These are phyloP conservation scores for Ascaphus truei DNA, from an alignment of 2,113 vertebrate species.

Conservation along the genomic window DNA sequence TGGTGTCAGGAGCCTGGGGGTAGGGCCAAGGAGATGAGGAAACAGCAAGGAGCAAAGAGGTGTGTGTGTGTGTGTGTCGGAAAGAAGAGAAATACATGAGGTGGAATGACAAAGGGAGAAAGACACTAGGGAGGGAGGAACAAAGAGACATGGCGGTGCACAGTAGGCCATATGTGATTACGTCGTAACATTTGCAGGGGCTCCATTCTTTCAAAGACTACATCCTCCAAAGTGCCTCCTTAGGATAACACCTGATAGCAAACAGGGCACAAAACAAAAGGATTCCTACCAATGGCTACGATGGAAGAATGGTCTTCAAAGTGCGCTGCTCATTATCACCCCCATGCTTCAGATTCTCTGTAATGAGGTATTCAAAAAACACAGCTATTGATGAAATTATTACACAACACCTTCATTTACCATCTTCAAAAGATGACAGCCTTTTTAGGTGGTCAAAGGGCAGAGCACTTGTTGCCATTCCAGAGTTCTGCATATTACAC, in stretches of 20 bases:
- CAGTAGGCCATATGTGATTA: too few species aligned
- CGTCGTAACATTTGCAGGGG: too few species aligned
- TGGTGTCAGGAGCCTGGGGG: too few species aligned
- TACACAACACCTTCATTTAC: background rate
- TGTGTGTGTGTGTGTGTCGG: too few species aligned
- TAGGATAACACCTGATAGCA: background rate
- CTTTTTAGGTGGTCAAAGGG: background rate
- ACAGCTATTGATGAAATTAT: background rate
- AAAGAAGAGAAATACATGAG: too few species aligned
- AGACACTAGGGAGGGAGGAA: too few species aligned
- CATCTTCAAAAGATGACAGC: background rate
- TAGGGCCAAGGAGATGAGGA: too few species aligned
- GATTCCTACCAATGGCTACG: background rate
- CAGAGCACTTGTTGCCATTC: background rate
- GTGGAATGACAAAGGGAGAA: too few species aligned
- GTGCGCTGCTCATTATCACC: background rate
- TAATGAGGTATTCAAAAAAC: background rate
- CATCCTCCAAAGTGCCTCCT: background rate
- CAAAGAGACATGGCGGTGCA: too few species aligned
- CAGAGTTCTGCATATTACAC: too few species aligned
- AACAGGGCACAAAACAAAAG: background rate
- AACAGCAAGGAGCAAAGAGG: too few species aligned
- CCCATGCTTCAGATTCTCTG: background rate
- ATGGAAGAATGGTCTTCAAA: constrained; percentile 9
- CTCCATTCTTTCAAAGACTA: constrained; percentile 27